A percentile compares a stretch with the other conserved stretches of the same genome.
These are phyloP conservation scores for Equus przewalskii DNA, from an alignment of 2,113 vertebrate genomes.

Conservation along the genomic window DNA sequence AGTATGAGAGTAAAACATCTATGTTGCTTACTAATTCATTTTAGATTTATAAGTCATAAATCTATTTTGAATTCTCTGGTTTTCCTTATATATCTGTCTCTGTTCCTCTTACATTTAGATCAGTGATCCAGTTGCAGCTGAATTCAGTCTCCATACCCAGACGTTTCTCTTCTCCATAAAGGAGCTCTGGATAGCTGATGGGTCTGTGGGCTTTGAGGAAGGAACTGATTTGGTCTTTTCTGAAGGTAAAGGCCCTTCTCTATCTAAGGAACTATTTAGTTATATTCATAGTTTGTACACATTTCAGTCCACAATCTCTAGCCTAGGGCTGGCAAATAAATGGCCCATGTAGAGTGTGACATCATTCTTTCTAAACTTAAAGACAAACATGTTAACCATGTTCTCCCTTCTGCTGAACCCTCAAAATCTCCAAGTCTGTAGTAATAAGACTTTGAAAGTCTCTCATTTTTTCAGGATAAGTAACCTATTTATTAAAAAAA, in stretches of 20 bases:
- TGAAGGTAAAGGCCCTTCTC: neutral
- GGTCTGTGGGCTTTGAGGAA: slow-evolving; percentile 92
- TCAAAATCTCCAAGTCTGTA: neutral
- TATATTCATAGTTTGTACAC: neutral
- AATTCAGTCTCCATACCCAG: slow-evolving; percentile 93
- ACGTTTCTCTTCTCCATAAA: slow-evolving; percentile 92
- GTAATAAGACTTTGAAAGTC: neutral
- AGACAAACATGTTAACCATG: neutral
- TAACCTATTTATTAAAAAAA: neutral
- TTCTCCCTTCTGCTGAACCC: neutral
- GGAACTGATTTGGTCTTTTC: slow-evolving; percentile 89
- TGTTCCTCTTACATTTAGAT: slow-evolving; percentile 84
- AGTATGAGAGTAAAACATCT: neutral
- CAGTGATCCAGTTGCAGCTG: slow-evolving; percentile 91
- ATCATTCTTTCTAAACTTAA: neutral
- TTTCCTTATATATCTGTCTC: neutral
- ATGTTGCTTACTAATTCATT: neutral
- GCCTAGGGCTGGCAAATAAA: neutral
- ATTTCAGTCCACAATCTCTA: neutral
- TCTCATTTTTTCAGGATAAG: neutral
- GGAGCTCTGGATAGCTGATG: slow-evolving; percentile 91
- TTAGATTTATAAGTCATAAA: neutral
- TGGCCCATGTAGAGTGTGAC: neutral
- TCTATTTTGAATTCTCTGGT: neutral
- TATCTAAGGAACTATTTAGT: neutral